phyloP scores from a whole-genome alignment of 2,888 invertebrate genomes.

The Cryptocheilus praepositus region DNA sequence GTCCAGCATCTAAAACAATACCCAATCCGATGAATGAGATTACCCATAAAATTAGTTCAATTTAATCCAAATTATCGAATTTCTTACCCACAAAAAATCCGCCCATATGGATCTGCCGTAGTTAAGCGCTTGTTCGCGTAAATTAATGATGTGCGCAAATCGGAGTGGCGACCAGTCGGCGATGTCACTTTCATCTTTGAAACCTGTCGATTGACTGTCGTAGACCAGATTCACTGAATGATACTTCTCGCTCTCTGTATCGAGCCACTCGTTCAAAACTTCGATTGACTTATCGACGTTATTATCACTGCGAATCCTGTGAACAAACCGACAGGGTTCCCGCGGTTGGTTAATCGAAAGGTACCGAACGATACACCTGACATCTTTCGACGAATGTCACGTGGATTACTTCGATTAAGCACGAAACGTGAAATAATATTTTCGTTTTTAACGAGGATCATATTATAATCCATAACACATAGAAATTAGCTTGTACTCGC shows the following conservation, averaged over 20 bases:
- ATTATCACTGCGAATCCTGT: slow-evolving; percentile 91
- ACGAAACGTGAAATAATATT: not conserved
- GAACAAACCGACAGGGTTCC: slow-evolving; percentile 45
- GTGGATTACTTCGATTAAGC: not conserved
- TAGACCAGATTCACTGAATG: slow-evolving; percentile 81
- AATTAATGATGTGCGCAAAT: slow-evolving; percentile 85
- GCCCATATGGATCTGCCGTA: slow-evolving; percentile 88
- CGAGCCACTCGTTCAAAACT: slow-evolving; percentile 85
- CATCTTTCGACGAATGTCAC: not conserved
- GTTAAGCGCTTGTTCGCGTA: slow-evolving; percentile 86
- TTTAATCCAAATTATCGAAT: not conserved
- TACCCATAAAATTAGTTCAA: too few relatives aligned
- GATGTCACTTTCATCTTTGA: slow-evolving; percentile 79
- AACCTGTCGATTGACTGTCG: slow-evolving; percentile 74
- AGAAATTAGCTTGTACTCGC: too few relatives aligned
- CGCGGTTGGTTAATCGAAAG: not conserved
- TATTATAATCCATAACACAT: too few relatives aligned
- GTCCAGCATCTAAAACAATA: slow-evolving; percentile 83
- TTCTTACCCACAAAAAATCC: slow-evolving; percentile 88
- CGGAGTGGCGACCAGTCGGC: slow-evolving; percentile 86
- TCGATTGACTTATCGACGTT: slow-evolving; percentile 87
- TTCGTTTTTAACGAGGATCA: not conserved
- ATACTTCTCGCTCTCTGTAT: slow-evolving; percentile 80
- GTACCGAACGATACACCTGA: not conserved
- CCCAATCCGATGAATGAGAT: not conserved